Evolutionary conservation across 2,797 vertebrate genomes (phyloP).

Genomic region (Ptychadena robeensis): DNA sequence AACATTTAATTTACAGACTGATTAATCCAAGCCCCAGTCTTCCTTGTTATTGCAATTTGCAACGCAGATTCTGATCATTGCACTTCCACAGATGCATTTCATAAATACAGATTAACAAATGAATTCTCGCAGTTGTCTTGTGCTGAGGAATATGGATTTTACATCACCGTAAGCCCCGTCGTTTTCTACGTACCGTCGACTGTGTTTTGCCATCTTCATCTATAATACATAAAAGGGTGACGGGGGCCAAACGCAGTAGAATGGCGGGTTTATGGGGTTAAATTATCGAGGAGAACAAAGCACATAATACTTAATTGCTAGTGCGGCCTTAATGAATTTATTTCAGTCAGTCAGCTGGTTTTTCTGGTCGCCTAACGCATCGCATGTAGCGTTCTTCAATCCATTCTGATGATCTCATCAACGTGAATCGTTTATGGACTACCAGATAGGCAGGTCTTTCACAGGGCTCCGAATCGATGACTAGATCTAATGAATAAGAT

Average conservation of each 20-base stretch:
- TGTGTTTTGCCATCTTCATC: neutral
- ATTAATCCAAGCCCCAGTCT: constrained; percentile 16
- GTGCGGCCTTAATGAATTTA: constrained; percentile 37
- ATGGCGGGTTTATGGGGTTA: constrained; percentile 22
- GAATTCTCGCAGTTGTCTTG: neutral
- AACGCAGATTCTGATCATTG: constrained; percentile 8
- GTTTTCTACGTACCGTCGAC: neutral
- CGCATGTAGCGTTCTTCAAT: constrained; percentile 21
- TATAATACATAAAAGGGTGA: neutral
- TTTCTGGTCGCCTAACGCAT: neutral
- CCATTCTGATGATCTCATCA: constrained; percentile 58
- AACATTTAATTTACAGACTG: constrained; percentile 26
- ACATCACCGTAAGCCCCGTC: neutral
- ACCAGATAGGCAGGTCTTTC: constrained; percentile 32
- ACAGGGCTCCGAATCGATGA: constrained; percentile 48
- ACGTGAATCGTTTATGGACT: constrained; percentile 46
- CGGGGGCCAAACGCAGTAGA: neutral
- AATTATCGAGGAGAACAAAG: neutral
- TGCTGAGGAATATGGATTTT: constrained; percentile 1
- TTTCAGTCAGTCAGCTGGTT: constrained; percentile 31
- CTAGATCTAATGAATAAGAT: constrained; percentile 58
- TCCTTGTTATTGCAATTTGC: constrained; percentile 21
- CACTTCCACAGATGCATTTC: constrained; percentile 28
- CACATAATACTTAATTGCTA: constrained; percentile 23
- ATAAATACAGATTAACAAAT: constrained; percentile 44